A percentile compares a stretch with the other conserved stretches of the same genome.
Evolutionary conservation across 1,140 invertebrate species (phyloP).

Genomic region (Rhopalosiphum maidis): DNA sequence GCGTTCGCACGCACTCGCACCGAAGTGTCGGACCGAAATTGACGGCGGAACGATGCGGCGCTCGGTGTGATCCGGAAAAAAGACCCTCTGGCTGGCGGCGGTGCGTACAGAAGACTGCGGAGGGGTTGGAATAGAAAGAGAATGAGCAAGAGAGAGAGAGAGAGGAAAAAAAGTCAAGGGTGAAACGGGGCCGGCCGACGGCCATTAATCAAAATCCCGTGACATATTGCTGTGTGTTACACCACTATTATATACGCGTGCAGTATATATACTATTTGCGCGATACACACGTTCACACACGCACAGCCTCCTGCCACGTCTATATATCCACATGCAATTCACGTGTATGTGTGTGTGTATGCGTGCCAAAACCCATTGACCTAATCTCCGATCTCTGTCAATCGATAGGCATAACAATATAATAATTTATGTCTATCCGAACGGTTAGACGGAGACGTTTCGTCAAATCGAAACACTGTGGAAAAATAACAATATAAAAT

Average conservation of each 20-base stretch:
- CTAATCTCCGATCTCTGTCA: conserved; percentile 41
- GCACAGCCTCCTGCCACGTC: background rate
- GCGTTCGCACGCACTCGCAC: background rate
- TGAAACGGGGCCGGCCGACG: conserved; percentile 57
- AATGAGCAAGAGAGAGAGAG: background rate
- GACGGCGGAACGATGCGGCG: conserved; percentile 9
- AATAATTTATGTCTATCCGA: background rate
- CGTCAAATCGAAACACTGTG: background rate
- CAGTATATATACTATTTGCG: background rate
- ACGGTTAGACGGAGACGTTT: background rate
- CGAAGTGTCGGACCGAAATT: background rate
- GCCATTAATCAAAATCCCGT: conserved; percentile 58
- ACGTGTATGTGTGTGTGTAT: background rate
- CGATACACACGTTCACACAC: background rate
- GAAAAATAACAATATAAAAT: background rate
- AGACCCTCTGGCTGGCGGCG: conserved; percentile 19
- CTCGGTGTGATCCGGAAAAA: conserved; percentile 14
- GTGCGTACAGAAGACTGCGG: background rate
- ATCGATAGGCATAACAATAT: conserved; percentile 22
- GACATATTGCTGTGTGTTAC: conserved; percentile 55
- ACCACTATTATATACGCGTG: conserved; percentile 9
- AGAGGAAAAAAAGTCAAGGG: conserved; percentile 42
- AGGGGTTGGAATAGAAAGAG: conserved; percentile 23
- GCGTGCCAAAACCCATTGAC: conserved; percentile 49
- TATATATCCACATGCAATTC: background rate